A percentile compares a stretch with the other conserved stretches of the same genome.
phyloP scores from a whole-genome alignment of 2,113 vertebrate species.

The Tenrec ecaudatus region DNA sequence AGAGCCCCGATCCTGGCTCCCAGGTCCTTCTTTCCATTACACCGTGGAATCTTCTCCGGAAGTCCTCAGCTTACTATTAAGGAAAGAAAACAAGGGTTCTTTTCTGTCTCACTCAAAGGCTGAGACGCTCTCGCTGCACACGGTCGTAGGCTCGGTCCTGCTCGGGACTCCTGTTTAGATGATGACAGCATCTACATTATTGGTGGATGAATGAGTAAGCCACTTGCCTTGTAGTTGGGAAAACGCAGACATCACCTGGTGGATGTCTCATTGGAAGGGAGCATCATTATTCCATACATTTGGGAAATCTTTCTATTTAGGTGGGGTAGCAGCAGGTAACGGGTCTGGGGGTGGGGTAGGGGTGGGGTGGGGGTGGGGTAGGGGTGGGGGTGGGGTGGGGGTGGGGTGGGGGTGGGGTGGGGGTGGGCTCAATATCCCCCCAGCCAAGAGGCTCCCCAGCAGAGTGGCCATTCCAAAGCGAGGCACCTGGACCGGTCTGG shows the following conservation, averaged over 20 bases:
- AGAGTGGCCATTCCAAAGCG: background rate
- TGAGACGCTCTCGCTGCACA: conserved; percentile 29
- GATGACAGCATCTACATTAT: conserved; percentile 76
- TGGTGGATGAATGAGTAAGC: conserved; percentile 74
- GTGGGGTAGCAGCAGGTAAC: conserved; percentile 21
- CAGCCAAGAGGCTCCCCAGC: background rate
- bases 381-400: too few relatives aligned
- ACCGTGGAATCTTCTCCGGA: background rate
- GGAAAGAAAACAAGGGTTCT: background rate
- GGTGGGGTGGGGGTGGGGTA: too few relatives aligned
- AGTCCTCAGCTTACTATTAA: background rate
- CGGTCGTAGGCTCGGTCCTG: conserved; percentile 47
- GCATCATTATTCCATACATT: conserved; percentile 57
- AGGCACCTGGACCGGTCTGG: background rate
- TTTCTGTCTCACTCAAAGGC: background rate
- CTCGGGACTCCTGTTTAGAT: conserved; percentile 63
- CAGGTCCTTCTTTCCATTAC: background rate
- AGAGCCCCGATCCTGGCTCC: background rate
- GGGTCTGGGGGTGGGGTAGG: background rate
- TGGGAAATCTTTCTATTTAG: conserved; percentile 51
- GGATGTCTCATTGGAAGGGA: conserved; percentile 58
- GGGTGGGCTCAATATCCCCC: background rate
- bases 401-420: too few relatives aligned
- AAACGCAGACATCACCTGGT: conserved; percentile 81
- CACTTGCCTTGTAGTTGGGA: conserved; percentile 75